Conservation (phyloP, 2,113 vertebrate genomes). For the Xiphophorus couchianus region DNA sequence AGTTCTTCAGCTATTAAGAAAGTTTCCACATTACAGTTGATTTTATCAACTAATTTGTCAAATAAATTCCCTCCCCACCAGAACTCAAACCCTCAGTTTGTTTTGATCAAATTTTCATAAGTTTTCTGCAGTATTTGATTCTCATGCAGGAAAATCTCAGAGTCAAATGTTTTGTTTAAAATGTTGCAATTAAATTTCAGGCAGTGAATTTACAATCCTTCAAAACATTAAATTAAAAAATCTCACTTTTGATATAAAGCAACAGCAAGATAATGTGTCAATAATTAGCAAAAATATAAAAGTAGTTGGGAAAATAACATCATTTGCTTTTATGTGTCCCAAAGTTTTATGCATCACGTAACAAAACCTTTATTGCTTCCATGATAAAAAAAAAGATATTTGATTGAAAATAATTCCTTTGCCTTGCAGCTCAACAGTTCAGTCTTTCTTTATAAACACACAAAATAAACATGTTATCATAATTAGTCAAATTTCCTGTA, state of each 20-base stretch:
- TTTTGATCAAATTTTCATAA: too few relatives aligned
- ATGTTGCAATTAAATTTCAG: not conserved
- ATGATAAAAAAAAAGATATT: too few relatives aligned
- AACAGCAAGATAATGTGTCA: not conserved
- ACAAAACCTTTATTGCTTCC: too few relatives aligned
- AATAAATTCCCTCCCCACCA: too few relatives aligned
- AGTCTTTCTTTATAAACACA: too few relatives aligned
- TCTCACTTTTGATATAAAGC: too few relatives aligned
- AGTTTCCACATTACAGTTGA: not conserved
- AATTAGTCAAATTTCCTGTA: not conserved
- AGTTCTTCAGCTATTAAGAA: not conserved
- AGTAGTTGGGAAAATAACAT: not conserved
- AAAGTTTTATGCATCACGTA: too few relatives aligned
- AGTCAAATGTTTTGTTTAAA: not conserved
- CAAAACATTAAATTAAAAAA: not conserved
- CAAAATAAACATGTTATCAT: not conserved
- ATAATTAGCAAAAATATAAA: not conserved
- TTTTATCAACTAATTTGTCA: too few relatives aligned
- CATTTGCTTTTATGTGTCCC: too few relatives aligned
- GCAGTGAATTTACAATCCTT: not conserved
- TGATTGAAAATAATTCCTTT: too few relatives aligned
- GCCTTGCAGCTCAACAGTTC: too few relatives aligned
- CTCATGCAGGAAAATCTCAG: not conserved
- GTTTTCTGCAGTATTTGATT: not conserved
- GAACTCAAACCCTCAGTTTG: too few relatives aligned